Percentiles rank a stretch among this genome's conserved stretches.
phyloP scores from a whole-genome alignment of 1,140 invertebrate species.

The Leptonema lineaticorne region DNA sequence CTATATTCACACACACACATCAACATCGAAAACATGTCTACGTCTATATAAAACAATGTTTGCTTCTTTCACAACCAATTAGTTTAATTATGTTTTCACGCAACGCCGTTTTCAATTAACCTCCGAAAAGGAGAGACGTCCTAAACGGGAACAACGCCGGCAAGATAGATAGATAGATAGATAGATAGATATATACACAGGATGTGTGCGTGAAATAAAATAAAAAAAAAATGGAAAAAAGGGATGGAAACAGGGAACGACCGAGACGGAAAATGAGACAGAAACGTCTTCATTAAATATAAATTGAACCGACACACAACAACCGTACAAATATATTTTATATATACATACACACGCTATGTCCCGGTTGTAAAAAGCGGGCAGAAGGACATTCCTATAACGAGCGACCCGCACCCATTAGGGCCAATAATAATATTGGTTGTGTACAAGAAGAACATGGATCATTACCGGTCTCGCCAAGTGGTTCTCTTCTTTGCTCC shows the following conservation, averaged over 20 bases:
- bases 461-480: slow-evolving; percentile 27
- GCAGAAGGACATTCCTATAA: slow-evolving; percentile 16
- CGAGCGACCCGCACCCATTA: slow-evolving; percentile 19
- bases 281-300: slow-evolving; percentile 15
- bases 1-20: too few species aligned
- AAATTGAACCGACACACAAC: slow-evolving; percentile 2
- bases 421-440: slow-evolving; percentile 23
- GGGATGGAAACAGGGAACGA: too few species aligned
- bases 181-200: too few species aligned
- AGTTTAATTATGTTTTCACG: slow-evolving; percentile 2
- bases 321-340: neutral
- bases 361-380: slow-evolving; percentile 10
- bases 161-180: too few species aligned
- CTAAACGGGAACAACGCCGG: too few species aligned
- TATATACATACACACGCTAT: neutral
- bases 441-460: slow-evolving; percentile 24
- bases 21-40: neutral
- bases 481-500: slow-evolving; percentile 5
- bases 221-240: too few species aligned
- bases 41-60: neutral
- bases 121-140: neutral
- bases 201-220: too few species aligned
- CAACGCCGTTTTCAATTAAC: neutral
- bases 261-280: neutral
- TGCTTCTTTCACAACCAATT: neutral